Conservation (phyloP, 2,888 invertebrate species). For the Platycheirus albimanus region DNA sequence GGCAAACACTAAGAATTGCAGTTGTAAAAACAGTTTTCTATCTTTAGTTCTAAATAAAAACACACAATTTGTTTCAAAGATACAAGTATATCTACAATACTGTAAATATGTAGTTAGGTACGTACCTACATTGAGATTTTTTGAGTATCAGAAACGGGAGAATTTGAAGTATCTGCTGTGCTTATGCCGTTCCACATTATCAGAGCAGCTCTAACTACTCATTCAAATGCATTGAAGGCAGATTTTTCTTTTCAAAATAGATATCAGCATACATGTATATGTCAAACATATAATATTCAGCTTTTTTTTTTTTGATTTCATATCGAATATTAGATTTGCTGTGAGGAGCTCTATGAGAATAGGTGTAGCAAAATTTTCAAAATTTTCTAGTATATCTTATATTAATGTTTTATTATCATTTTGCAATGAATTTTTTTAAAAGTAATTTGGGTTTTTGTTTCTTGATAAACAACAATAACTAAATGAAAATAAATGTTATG, state of each 20-base stretch:
- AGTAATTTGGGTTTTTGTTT: too few relatives aligned
- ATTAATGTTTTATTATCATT: too few relatives aligned
- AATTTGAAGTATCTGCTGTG: neutral
- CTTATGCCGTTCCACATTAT: neutral
- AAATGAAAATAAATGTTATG: too few relatives aligned
- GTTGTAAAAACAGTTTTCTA: conserved; percentile 57
- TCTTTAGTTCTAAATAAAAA: conserved; percentile 61
- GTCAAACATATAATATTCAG: neutral
- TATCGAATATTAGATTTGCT: neutral
- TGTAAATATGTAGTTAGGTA: conserved; percentile 6
- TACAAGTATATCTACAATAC: neutral
- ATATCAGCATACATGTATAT: neutral
- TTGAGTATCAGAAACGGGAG: neutral
- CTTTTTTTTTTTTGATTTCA: neutral
- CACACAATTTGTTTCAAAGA: neutral
- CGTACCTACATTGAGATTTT: too few relatives aligned
- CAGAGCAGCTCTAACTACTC: neutral
- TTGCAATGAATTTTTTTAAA: too few relatives aligned
- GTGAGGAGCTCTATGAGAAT: neutral
- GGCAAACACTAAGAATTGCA: conserved; percentile 39
- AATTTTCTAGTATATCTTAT: too few relatives aligned
- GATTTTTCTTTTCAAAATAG: neutral
- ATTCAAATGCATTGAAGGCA: neutral
- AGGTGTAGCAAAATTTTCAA: too few relatives aligned
- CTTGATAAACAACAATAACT: too few relatives aligned